Base-by-base conservation (phyloP, 2,888 invertebrate genomes). In the Lepidocyrtoides sp. region DNA sequence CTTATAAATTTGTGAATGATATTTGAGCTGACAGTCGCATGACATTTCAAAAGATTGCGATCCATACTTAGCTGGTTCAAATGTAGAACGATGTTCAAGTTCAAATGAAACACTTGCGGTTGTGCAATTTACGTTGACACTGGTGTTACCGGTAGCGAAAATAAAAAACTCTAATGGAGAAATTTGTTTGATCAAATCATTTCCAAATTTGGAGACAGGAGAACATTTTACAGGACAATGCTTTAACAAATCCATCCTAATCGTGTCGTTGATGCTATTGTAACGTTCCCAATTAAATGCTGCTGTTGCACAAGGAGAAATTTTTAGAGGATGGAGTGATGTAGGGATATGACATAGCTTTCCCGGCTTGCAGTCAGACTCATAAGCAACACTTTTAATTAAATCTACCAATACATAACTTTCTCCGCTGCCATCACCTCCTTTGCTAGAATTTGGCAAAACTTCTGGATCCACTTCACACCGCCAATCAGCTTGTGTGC, bases 311-410 rank as follows among this genome's bases (percentile, higher is more conserved):
- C 92, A 92, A 4, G 84, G 81, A 20, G 87, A 83, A 7, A 88
- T 63, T 63, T 88, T 88, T 23, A 48, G 36, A 8, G 83, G 81
- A 44, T 83, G 79, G 0, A 84, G 29, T 8, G 57, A 51, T 10
- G 85, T 85, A 2, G 92, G 92, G 48, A 79, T 66, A 41, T 92
- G 90, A 36, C 92, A 92, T 2, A 91, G 32, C 44, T 66, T 54
- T 0, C 84, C 60, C 4, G 90, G 90, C 0, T 14, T 26, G 17
- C 92, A 92, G 8, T 86, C 72, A 0, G 91, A 81, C 32, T 89
- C 91, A 44, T 91, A 92, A 2, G 83, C 91, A 36, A 91, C 36
- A 10, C 60, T 88, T 7, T 75, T 77, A 8, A 36, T 17, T 17
- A 91, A 51, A 66, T 92, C 91, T 0, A 91, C 69, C 23, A 92